Percentiles rank a stretch among this genome's conserved stretches.
These are phyloP conservation scores for Dynastes tityus DNA, from an alignment of 2,888 invertebrate genomes.

Conservation along the genomic window DNA sequence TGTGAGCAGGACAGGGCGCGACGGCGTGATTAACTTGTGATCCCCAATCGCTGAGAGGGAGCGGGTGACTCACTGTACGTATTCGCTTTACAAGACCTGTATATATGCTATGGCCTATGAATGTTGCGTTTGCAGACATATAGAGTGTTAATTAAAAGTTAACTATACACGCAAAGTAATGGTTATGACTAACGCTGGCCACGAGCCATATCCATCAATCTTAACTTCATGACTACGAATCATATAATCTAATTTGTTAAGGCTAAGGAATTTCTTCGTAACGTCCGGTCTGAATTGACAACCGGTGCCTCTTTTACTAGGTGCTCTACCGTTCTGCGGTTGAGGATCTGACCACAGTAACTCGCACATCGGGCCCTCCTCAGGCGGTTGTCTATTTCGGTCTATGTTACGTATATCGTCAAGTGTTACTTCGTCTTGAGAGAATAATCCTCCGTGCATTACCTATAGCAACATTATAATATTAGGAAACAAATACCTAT, in stretches of 20 bases:
- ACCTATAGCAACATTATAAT: constrained; percentile 73
- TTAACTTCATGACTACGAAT: constrained; percentile 99
- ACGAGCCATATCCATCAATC: constrained; percentile 96
- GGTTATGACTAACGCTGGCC: constrained; percentile 58
- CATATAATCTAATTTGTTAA: constrained; percentile 93
- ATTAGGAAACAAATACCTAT: too few species aligned
- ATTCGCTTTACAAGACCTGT: too few species aligned
- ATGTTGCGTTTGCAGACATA: too few species aligned
- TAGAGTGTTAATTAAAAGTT: too few species aligned
- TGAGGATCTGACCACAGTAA: constrained; percentile 99
- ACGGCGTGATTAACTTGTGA: too few species aligned
- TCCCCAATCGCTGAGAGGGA: too few species aligned
- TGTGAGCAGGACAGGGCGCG: too few species aligned
- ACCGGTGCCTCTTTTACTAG: constrained; percentile 97
- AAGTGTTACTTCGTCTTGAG: constrained; percentile 93
- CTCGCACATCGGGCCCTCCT: constrained; percentile 97
- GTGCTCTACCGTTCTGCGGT: constrained; percentile 87
- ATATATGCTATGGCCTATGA: too few species aligned
- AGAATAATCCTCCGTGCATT: constrained; percentile 99
- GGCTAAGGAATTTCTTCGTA: constrained; percentile 86
- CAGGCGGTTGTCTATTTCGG: constrained; percentile 97
- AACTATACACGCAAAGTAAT: too few species aligned
- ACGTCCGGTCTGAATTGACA: constrained; percentile 99
- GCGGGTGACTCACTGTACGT: too few species aligned
- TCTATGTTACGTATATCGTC: constrained; percentile 92